Base-by-base conservation (phyloP, 2,888 invertebrate species). In the Macrosiphum euphorbiae region DNA sequence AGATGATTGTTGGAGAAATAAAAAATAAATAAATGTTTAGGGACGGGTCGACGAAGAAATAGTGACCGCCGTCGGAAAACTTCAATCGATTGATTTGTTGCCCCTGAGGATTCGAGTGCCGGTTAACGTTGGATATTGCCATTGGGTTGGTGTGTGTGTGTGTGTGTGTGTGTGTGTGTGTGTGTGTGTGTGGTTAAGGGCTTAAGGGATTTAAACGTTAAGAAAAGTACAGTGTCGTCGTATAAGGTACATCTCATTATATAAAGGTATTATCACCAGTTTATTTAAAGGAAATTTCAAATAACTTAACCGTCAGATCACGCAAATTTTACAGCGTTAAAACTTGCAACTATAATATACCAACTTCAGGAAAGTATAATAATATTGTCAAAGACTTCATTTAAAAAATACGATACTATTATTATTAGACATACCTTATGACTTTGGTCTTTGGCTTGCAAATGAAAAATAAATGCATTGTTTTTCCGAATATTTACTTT, bases 131-230 rank as follows among this genome's bases (percentile, higher is more conserved):
- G 10, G n/a, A 35, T 52, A 55, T 41, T 55, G 0, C 26, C 20
- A 78, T 78, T 35, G 20, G 78, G 78, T 78, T 35, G 35, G 20
- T 78, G 67, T 67, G 67, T 28, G 61, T n/a, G n/a, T n/a, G n/a
- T 85, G 88, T 26, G 41, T 41, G 41, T 85, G 88, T 26, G 41
- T 41, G 41, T 85, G 88, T 26, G 41, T 41, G 41, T n/a, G n/a
- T n/a, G 20, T 78, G 67, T 67, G 67, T 85, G 88, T 26, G 41
- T 41, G 41, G 24, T 55, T 44, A 26, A 16, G 16, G 41, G 41
- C 28, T 88, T 44, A 89, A 41, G 55, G 44, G 58, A 89, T 89
- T 58, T 89, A 89, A 89, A 44, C 41, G 89, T 28, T 44, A 26
- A 89, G 41, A 89, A 88, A 58, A 28, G 20, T 78, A 78, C 50